Percentiles rank a stretch among this genome's conserved stretches.
Conservation (phyloP, 1,140 invertebrate species). For the Vanessa tameamea region DNA sequence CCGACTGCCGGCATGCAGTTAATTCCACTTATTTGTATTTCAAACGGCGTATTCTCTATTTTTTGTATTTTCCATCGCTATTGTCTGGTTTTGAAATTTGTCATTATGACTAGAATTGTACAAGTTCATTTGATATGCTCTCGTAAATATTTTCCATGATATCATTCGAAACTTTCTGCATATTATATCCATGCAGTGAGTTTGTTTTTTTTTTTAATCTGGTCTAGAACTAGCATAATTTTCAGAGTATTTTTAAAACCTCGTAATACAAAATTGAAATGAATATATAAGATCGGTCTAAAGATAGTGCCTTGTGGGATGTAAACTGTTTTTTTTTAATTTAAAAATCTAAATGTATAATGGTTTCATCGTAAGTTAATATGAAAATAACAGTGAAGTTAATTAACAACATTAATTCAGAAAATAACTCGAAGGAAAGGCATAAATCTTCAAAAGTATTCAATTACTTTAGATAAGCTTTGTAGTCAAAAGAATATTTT, state of each 20-base stretch:
- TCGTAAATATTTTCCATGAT: constrained; percentile 8
- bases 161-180: not conserved
- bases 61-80: constrained; percentile 26
- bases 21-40: constrained; percentile 62
- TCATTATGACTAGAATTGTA: constrained; percentile 4
- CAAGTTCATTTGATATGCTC: constrained; percentile 10
- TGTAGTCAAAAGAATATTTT: constrained; percentile 65
- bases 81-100: constrained; percentile 22
- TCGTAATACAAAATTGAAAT: not conserved
- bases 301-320: not conserved
- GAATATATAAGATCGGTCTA: not conserved
- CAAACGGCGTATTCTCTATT: constrained; percentile 43
- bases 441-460: constrained; percentile 46
- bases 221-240: not conserved
- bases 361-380: not conserved
- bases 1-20: constrained; percentile 50
- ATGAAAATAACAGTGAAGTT: constrained; percentile 11
- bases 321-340: not conserved
- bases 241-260: not conserved
- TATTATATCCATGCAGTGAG: not conserved
- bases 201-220: not conserved
- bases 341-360: not conserved
- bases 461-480: constrained; percentile 47
- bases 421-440: constrained; percentile 34
- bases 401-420: constrained; percentile 35